Evolutionary conservation across 2,113 vertebrate genomes (phyloP).

Genomic region (Callionymus lyra): DNA sequence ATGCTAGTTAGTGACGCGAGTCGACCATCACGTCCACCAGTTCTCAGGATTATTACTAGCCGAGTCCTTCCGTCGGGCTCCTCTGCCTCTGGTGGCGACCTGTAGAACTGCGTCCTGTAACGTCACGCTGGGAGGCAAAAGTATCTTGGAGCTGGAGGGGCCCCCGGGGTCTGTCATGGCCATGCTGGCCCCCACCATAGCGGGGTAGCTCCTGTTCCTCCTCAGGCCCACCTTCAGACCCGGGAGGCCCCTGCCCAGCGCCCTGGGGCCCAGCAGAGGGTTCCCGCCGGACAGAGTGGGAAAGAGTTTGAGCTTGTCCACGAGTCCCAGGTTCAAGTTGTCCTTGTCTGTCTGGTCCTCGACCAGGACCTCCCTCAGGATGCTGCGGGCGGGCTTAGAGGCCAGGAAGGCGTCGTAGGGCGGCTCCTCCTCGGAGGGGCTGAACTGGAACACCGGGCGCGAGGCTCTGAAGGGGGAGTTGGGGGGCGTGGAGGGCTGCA

Average conservation of each 20-base stretch:
- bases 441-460: constrained; percentile 71
- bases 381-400: constrained; percentile 88
- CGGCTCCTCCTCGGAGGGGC: constrained; percentile 69
- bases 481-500: constrained; percentile 76
- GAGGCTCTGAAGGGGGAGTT: constrained; percentile 63
- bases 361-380: constrained; percentile 81
- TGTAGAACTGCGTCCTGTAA: constrained; percentile 23
- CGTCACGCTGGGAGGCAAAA: constrained; percentile 62
- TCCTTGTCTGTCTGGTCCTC: constrained; percentile 76
- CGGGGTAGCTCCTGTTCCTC: constrained; percentile 89
- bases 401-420: constrained; percentile 84
- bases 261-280: constrained; percentile 62
- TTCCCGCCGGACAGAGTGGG: constrained; percentile 57
- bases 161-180: constrained; percentile 85
- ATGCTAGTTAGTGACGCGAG: no score
- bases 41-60: constrained; percentile 1
- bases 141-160: constrained; percentile 73
- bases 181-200: constrained; percentile 96
- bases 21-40: no score
- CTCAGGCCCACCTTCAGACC: constrained; percentile 78
- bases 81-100: constrained; percentile 64
- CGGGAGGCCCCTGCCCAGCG: constrained; percentile 73
- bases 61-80: constrained; percentile 58
- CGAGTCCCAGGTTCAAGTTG: constrained; percentile 81
- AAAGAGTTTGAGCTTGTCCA: constrained; percentile 91